Evolutionary conservation across 2,888 invertebrate genomes (phyloP).

Genomic region (Pandemis cinnamomeana): DNA sequence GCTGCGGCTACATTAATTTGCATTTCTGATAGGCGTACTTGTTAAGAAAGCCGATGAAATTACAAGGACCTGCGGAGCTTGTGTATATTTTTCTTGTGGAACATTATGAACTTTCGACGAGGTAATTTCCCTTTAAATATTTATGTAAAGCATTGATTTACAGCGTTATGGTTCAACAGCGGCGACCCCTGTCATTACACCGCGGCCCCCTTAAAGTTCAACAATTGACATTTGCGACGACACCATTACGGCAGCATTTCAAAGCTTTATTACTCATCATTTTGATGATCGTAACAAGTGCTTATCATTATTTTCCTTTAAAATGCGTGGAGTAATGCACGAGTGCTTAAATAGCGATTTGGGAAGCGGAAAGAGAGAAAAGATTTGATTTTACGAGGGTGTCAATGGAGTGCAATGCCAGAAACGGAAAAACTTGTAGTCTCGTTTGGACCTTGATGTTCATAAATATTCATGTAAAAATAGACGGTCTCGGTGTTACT

Average conservation of each 20-base stretch:
- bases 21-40: slow-evolving; percentile 35
- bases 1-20: slow-evolving; percentile 34
- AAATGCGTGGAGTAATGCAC: neutral
- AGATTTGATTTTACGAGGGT: neutral
- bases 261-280: slow-evolving; percentile 61
- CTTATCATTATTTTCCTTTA: slow-evolving; percentile 6
- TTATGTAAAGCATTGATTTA: slow-evolving; percentile 66
- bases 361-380: slow-evolving; percentile 1
- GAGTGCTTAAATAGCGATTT: neutral
- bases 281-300: slow-evolving; percentile 27
- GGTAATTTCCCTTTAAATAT: slow-evolving; percentile 68
- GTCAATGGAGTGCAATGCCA: neutral
- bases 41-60: slow-evolving; percentile 35
- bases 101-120: slow-evolving; percentile 63
- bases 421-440: neutral
- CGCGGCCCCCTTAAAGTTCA: slow-evolving; percentile 74
- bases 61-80: slow-evolving; percentile 26
- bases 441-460: too few species aligned
- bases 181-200: slow-evolving; percentile 65
- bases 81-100: slow-evolving; percentile 42
- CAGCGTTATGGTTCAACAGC: slow-evolving; percentile 70
- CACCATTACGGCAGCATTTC: slow-evolving; percentile 65
- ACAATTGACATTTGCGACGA: slow-evolving; percentile 74
- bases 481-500: neutral
- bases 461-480: too few species aligned